Evolutionary conservation across 2,113 vertebrate species (phyloP), one percentile per base, ranked within the genome.

Genomic region (Accipiter virgatus): DNA sequence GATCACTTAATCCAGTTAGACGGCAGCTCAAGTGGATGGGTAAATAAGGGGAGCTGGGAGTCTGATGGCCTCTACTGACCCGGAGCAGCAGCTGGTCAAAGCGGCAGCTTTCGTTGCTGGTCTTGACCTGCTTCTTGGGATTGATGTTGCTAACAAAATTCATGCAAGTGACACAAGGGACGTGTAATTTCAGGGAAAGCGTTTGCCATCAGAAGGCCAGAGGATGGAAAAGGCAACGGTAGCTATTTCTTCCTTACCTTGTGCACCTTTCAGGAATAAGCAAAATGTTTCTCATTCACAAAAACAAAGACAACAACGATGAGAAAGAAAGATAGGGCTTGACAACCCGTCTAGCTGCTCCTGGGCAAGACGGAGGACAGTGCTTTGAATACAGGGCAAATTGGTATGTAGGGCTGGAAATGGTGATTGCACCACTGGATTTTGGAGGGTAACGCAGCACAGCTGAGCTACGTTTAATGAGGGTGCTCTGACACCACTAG

Each of bases 1-100:
- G 70, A 77, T 95, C 91, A 58, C 94, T 90, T 95, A 93, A 91
- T 95, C 93, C 84, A 42, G 95, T 92, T 62, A 91, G 81, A 74
- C 0, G 0, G 92, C 42, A 66, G 91, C 86, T 91, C 56, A 72
- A 85, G 50, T 0, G 8, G 70, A 11, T 47, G 84, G 38, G 62
- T 91, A 82, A 93, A 74, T 40, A 85, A 88, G 47, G 53, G 45
- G 16, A 67, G 34, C 20, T 3, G 3, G 26, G 63, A 79, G n/a
- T 6, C 3, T 11, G 10, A 36, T 50, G 91, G 74, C 78, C 78
- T 90, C 67, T 21, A 2, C 53, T 94, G 96, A 96, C 84, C 95
- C 2, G 0, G 45, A 95, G 67, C 79, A 86, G 83, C 70, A 66
- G 61, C 48, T 0, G 0, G 59, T 27, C 53, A 48, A 72, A 77